Evolutionary conservation across 2,113 vertebrate genomes (phyloP).

Genomic region (rat (Rattus norvegicus)): DNA sequence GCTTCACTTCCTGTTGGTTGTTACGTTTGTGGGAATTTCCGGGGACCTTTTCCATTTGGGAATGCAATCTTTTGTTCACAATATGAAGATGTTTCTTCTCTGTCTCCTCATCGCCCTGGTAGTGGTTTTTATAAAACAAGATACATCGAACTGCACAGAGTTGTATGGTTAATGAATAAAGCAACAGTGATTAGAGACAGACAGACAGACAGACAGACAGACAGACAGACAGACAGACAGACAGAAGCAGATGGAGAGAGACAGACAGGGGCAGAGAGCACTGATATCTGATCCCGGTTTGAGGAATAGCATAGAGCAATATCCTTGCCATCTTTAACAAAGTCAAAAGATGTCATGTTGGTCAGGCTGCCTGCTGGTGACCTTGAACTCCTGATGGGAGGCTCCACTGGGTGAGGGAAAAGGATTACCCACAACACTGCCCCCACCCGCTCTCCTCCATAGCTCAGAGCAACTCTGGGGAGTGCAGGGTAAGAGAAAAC

Average conservation of each 20-base stretch:
- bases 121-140: constrained; percentile 30
- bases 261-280: neutral
- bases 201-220: neutral
- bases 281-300: neutral
- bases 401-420: neutral
- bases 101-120: neutral
- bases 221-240: too few relatives aligned
- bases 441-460: neutral
- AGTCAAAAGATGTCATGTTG: neutral
- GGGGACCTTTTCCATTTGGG: neutral
- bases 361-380: neutral
- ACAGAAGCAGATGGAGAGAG: neutral
- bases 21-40: neutral
- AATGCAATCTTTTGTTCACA: neutral
- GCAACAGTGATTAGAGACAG: neutral
- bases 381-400: neutral
- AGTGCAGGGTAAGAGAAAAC: neutral
- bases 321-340: neutral
- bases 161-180: neutral
- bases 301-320: neutral
- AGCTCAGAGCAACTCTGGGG: neutral
- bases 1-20: neutral
- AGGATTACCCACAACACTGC: neutral
- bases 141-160: neutral
- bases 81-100: neutral